Evolutionary conservation across 2,113 vertebrate species (phyloP).

Genomic region (Catharus fuscescens): DNA sequence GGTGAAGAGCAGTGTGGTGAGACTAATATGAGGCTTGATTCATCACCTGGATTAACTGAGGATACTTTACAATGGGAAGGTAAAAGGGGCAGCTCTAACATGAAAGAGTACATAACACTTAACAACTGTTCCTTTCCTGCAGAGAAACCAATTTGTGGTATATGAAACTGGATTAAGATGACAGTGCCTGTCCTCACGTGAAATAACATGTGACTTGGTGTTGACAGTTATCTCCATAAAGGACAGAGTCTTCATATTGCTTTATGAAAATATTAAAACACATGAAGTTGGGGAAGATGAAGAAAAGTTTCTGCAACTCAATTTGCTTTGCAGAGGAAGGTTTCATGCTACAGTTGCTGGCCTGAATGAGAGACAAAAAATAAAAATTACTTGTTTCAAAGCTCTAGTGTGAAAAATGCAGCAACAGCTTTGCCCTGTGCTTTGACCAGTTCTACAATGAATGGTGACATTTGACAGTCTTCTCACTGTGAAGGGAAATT

Average conservation of each 20-base stretch:
- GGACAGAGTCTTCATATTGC: background rate
- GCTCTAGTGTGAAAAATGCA: conserved; percentile 11
- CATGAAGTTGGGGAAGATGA: background rate
- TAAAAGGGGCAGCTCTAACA: background rate
- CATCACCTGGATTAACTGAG: background rate
- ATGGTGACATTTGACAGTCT: conserved; percentile 65
- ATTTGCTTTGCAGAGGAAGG: background rate
- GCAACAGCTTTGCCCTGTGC: conserved; percentile 1
- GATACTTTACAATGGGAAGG: conserved; percentile 3
- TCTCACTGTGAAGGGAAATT: conserved; percentile 49
- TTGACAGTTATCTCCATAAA: background rate
- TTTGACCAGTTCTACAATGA: conserved; percentile 38
- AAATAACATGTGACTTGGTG: background rate
- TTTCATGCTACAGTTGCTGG: background rate
- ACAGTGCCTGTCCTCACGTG: background rate
- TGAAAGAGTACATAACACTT: background rate
- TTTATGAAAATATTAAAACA: background rate
- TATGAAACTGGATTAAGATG: background rate
- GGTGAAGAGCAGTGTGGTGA: background rate
- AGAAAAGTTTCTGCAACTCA: background rate
- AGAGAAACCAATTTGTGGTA: background rate
- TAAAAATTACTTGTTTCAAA: background rate
- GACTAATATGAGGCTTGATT: background rate
- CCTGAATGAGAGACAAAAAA: background rate
- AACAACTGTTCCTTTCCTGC: background rate